These are phyloP conservation scores for Arion vulgaris DNA, from an alignment of 1,140 invertebrate species.

Conservation along the genomic window DNA sequence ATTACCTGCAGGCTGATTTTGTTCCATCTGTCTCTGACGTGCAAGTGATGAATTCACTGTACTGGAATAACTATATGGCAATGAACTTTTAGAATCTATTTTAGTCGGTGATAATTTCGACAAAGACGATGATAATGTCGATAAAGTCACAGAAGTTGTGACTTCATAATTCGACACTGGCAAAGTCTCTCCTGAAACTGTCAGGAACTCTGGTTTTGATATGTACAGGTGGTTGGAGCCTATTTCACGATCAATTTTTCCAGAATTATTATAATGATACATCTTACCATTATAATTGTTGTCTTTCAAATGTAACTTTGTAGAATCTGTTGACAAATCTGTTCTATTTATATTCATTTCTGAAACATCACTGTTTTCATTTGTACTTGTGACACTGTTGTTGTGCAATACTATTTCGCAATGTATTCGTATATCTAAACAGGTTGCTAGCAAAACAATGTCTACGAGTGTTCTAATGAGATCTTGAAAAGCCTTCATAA, in stretches of 20 bases:
- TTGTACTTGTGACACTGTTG: background rate
- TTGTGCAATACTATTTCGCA: background rate
- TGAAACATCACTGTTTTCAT: background rate
- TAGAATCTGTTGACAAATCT: background rate
- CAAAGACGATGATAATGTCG: background rate
- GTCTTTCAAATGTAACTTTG: no score
- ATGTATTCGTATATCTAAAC: background rate
- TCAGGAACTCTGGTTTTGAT: background rate
- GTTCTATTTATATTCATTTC: background rate
- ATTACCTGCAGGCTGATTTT: background rate
- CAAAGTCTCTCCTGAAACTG: background rate
- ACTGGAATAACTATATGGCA: background rate
- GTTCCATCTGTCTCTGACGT: background rate
- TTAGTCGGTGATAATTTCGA: background rate
- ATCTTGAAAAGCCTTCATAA: background rate
- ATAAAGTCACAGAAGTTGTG: background rate
- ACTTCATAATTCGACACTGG: background rate
- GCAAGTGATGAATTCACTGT: background rate
- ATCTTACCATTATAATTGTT: background rate
- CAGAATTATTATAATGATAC: background rate
- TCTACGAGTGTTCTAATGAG: background rate
- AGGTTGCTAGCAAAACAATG: background rate
- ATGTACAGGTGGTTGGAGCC: background rate
- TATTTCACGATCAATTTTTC: background rate
- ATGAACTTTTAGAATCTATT: background rate